A percentile compares a stretch with the other conserved stretches of the same genome.
These are phyloP conservation scores for Rapana venosa DNA, from an alignment of 2,888 invertebrate genomes.

Conservation along the genomic window DNA sequence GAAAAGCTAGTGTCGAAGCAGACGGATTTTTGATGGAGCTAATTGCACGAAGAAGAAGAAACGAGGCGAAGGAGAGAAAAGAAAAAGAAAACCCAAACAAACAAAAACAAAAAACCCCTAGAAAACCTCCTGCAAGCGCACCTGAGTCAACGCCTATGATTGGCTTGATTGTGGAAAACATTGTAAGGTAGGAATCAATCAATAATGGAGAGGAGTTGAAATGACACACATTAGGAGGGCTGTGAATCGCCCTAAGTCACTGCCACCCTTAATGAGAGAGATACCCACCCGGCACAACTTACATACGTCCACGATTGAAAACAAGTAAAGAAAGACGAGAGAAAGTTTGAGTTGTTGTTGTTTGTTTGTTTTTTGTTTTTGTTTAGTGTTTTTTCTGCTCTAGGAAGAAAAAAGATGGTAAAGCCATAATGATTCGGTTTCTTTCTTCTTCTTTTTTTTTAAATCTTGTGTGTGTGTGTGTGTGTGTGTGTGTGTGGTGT, in stretches of 20 bases:
- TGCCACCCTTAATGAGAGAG: background rate
- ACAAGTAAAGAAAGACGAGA: background rate
- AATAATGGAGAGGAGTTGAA: background rate
- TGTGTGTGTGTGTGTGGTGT: no score
- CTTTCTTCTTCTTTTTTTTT: background rate
- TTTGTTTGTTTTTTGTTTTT: background rate
- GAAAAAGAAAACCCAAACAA: background rate
- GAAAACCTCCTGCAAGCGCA: background rate
- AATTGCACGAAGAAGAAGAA: background rate
- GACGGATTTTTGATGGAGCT: background rate
- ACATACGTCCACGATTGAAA: background rate
- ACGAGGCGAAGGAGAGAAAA: background rate
- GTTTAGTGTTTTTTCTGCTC: background rate
- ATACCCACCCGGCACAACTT: background rate
- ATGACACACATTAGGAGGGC: background rate
- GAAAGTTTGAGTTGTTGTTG: background rate
- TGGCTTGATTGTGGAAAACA: slow-evolving; percentile 11
- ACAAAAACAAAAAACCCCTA: background rate
- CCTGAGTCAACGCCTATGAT: background rate
- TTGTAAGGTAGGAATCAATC: background rate
- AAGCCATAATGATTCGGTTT: no score
- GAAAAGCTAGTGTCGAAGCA: background rate
- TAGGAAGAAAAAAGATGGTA: no score
- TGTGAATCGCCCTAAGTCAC: background rate
- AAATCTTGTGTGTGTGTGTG: no score